phyloP scores from a whole-genome alignment of 1,140 invertebrate genomes.

The Diorhabda sublineata region DNA sequence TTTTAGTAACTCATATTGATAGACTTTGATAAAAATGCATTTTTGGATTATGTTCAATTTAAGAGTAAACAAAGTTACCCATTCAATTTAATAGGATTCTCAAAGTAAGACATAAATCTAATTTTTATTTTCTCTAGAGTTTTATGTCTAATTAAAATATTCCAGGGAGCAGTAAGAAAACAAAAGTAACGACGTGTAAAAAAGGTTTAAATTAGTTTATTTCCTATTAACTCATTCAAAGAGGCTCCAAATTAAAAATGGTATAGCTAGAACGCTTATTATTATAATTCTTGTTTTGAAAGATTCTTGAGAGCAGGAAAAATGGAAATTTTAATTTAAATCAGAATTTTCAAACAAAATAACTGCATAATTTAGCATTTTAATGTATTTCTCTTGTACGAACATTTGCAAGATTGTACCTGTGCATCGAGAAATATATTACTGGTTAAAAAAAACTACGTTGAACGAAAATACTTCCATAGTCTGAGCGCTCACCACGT shows the following conservation, averaged over 20 bases:
- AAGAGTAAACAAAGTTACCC: too few species aligned
- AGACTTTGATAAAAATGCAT: too few species aligned
- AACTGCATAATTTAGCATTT: conserved; percentile 3
- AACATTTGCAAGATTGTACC: background rate
- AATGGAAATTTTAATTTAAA: background rate
- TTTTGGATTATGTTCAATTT: too few species aligned
- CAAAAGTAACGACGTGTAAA: background rate
- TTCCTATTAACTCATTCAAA: conserved; percentile 3
- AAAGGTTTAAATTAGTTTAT: background rate
- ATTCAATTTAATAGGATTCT: too few species aligned
- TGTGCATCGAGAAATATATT: background rate
- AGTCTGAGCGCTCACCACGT: too few species aligned
- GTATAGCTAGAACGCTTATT: background rate
- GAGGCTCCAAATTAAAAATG: background rate
- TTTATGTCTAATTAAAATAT: background rate
- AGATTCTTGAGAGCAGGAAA: background rate
- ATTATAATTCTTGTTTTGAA: background rate
- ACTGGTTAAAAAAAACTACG: background rate
- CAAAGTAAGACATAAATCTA: background rate
- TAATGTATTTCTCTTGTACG: background rate
- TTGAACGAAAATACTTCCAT: too few species aligned
- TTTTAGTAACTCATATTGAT: too few species aligned
- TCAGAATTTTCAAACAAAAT: background rate
- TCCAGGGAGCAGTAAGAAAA: background rate
- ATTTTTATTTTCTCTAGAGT: background rate